Evolutionary conservation across 2,797 vertebrate species (phyloP).

Genomic region (Myotis vivesi): DNA sequence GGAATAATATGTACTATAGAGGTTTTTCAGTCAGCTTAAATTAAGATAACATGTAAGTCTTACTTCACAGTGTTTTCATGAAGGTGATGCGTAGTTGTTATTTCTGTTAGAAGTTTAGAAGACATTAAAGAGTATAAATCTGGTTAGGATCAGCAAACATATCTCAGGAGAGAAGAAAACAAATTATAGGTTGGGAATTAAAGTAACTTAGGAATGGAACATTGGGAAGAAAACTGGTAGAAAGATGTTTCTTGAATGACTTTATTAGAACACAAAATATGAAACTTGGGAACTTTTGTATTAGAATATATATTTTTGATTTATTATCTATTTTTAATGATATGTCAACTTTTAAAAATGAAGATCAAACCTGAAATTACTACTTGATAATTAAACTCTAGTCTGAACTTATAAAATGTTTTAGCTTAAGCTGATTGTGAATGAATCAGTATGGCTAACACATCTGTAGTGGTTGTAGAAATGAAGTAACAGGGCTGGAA

Average conservation of each 20-base stretch:
- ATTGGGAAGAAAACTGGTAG: neutral
- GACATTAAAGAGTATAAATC: neutral
- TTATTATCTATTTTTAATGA: neutral
- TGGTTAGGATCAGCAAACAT: neutral
- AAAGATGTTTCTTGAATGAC: neutral
- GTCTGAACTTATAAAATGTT: neutral
- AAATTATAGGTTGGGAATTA: neutral
- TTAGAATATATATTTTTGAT: neutral
- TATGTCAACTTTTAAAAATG: neutral
- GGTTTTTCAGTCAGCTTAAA: neutral
- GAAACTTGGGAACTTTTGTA: neutral
- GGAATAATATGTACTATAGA: neutral
- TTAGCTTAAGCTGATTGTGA: constrained; percentile 24
- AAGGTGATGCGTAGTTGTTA: neutral
- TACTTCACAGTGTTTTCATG: neutral
- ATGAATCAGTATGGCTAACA: constrained; percentile 22
- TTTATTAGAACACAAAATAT: constrained; percentile 12
- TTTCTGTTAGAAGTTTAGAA: neutral
- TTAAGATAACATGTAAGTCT: neutral
- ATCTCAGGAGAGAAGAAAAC: neutral
- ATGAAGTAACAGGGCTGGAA: constrained; percentile 9
- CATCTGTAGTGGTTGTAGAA: constrained; percentile 46
- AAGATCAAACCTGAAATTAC: constrained; percentile 13
- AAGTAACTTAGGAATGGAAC: neutral
- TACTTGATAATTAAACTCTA: neutral